Percentiles rank a stretch among this genome's conserved stretches.
Conservation (phyloP, 2,797 vertebrate genomes). For the Malurus leucopterus region DNA sequence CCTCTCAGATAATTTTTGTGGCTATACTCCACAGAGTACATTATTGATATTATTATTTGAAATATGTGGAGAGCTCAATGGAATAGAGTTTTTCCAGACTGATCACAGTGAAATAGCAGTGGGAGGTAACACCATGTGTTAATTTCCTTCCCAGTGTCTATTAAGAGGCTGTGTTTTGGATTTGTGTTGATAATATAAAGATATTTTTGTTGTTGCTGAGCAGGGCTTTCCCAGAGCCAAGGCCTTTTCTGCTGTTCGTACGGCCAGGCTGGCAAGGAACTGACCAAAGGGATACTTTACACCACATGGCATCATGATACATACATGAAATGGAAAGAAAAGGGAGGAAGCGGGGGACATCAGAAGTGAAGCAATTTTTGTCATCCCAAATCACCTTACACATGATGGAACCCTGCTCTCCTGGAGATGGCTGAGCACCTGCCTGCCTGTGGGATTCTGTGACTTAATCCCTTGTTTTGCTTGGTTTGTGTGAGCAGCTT, state of each 20-base stretch:
- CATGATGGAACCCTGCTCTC: too few species aligned
- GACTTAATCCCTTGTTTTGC: neutral
- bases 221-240: neutral
- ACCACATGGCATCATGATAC: neutral
- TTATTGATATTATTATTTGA: neutral
- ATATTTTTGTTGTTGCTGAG: neutral
- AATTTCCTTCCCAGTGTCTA: neutral
- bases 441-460: neutral
- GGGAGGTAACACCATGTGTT: neutral
- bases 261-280: neutral
- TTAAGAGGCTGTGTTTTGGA: neutral
- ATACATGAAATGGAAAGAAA: rapidly evolving
- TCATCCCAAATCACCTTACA: neutral
- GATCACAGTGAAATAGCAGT: neutral
- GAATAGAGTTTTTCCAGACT: neutral
- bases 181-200: neutral
- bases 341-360: neutral
- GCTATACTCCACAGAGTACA: rapidly evolving
- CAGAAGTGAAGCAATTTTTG: neutral
- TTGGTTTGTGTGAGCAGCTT: neutral
- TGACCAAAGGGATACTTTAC: neutral
- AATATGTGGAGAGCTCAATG: neutral
- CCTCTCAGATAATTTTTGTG: neutral
- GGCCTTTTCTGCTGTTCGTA: neutral
- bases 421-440: neutral